Evolutionary conservation across 2,113 vertebrate species (phyloP).

Genomic region (Cyrtonyx montezumae): DNA sequence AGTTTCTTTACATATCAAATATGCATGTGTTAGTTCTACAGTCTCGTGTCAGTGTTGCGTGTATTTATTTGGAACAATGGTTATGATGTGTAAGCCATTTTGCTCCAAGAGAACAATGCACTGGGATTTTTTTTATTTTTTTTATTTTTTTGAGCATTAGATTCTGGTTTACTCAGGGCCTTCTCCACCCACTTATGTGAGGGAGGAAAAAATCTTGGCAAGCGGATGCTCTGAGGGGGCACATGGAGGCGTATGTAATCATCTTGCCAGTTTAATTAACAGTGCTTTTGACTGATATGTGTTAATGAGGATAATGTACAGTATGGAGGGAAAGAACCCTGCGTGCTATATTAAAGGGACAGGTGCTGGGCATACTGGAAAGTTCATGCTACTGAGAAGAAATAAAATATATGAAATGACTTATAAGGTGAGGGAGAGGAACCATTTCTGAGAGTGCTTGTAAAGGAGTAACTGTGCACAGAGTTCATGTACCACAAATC

Average conservation of each 20-base stretch:
- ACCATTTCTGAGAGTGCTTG: neutral
- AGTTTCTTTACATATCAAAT: constrained; percentile 58
- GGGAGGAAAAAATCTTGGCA: constrained; percentile 69
- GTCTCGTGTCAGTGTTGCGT: constrained; percentile 48
- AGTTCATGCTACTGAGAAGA: constrained; percentile 58
- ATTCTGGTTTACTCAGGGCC: constrained; percentile 59
- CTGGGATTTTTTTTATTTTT: constrained; percentile 38
- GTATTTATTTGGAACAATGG: constrained; percentile 59
- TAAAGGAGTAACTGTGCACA: neutral
- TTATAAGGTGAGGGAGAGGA: neutral
- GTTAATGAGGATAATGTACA: constrained; percentile 78
- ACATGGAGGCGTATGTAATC: constrained; percentile 65
- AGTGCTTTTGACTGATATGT: constrained; percentile 71
- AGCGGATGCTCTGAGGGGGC: constrained; percentile 58
- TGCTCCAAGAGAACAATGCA: constrained; percentile 55
- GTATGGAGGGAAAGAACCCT: constrained; percentile 70
- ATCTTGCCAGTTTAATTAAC: constrained; percentile 63
- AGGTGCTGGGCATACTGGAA: constrained; percentile 67
- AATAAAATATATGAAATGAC: neutral
- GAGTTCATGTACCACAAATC: neutral
- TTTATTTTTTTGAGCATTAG: constrained; percentile 45
- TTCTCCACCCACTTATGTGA: constrained; percentile 66
- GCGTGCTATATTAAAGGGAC: constrained; percentile 73
- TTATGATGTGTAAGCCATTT: constrained; percentile 51
- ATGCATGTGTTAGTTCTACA: constrained; percentile 69